A percentile compares a stretch with the other conserved stretches of the same genome.
Evolutionary conservation across 2,113 vertebrate genomes (phyloP).

Genomic region (Pangasianodon gigas): DNA sequence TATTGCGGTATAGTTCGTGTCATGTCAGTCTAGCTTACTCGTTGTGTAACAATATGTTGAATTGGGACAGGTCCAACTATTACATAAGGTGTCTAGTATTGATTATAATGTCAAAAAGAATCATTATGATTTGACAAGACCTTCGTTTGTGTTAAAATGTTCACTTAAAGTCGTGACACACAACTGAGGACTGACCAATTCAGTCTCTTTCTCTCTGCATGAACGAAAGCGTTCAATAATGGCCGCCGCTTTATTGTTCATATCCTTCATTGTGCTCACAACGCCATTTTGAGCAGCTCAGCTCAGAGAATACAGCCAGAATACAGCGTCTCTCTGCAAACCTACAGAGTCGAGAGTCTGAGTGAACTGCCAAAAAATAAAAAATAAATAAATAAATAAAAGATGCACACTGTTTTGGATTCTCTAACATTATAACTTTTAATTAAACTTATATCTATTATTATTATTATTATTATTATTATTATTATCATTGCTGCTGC

Average conservation of each 20-base stretch:
- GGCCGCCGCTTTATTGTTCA: slow-evolving; percentile 81
- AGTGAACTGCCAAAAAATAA: not conserved
- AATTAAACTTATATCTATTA: not conserved
- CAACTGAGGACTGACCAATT: not conserved
- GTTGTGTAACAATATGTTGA: not conserved
- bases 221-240: slow-evolving; percentile 71
- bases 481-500: not conserved
- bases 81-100: slow-evolving; percentile 32
- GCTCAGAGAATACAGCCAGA: slow-evolving; percentile 1
- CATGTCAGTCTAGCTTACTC: not conserved
- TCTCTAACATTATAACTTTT: not conserved
- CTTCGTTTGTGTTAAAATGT: slow-evolving; percentile 30
- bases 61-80: slow-evolving; percentile 16
- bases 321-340: not conserved
- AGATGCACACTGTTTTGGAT: not conserved
- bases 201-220: slow-evolving; percentile 9
- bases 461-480: not conserved
- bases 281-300: slow-evolving; percentile 81
- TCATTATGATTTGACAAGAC: slow-evolving; percentile 6
- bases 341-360: not conserved
- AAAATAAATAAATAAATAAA: no score
- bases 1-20: not conserved
- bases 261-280: slow-evolving; percentile 75
- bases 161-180: slow-evolving; percentile 17
- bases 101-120: slow-evolving; percentile 25